Percentiles rank a stretch among this genome's conserved stretches.
Evolutionary conservation across 2,113 vertebrate species (phyloP).

Genomic region (Microtus pennsylvanicus): DNA sequence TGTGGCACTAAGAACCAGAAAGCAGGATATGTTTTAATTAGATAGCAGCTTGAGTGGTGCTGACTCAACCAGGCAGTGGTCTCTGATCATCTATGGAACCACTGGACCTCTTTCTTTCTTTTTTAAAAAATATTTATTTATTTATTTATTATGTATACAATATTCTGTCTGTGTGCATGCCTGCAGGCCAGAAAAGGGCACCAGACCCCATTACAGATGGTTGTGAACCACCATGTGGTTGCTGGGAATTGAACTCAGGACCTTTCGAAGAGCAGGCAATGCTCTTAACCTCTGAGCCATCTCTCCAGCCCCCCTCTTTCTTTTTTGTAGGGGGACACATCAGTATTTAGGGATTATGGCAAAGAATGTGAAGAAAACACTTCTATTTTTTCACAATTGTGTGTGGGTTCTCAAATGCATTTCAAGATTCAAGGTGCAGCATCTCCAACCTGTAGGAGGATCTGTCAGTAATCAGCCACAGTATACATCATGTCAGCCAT

Average conservation of each 20-base stretch:
- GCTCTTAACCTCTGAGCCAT: too few species aligned
- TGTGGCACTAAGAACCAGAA: background rate
- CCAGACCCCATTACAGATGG: too few species aligned
- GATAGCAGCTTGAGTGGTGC: background rate
- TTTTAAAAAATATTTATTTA: too few species aligned
- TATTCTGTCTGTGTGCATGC: too few species aligned
- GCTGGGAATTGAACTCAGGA: too few species aligned
- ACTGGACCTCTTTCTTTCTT: too few species aligned
- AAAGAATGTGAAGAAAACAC: background rate
- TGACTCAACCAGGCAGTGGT: background rate
- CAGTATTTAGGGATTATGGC: background rate
- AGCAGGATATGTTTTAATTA: background rate
- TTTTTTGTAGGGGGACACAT: background rate
- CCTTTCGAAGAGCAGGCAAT: too few species aligned
- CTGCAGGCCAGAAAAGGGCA: too few species aligned
- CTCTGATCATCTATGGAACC: background rate
- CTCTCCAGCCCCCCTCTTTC: background rate
- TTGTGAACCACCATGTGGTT: too few species aligned
- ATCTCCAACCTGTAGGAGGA: background rate
- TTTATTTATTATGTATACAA: too few species aligned
- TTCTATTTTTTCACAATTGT: background rate
- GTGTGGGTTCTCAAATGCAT: background rate
- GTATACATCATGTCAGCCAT: background rate
- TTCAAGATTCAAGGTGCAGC: slow-evolving; percentile 11
- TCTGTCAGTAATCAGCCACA: slow-evolving; percentile 30